A percentile compares a stretch with the other conserved stretches of the same genome.
Evolutionary conservation across 2,797 vertebrate genomes (phyloP).

Genomic region (Myotis vivesi): DNA sequence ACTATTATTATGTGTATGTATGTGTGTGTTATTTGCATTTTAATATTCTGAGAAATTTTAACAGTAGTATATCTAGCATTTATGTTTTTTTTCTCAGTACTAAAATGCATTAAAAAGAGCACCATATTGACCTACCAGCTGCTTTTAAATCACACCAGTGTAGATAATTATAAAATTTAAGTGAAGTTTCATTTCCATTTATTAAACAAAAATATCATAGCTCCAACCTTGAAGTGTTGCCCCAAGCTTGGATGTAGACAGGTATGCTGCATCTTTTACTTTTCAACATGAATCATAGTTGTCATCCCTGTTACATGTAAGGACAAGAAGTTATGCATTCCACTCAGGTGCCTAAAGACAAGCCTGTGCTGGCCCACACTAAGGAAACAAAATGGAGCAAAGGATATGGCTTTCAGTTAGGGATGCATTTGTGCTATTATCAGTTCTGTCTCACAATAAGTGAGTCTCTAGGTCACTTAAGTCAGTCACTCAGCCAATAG

Average conservation of each 20-base stretch:
- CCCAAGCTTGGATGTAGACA: constrained; percentile 33
- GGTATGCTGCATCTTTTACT: constrained; percentile 17
- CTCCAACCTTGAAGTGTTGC: constrained; percentile 52
- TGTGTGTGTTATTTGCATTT: neutral
- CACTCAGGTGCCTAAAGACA: constrained; percentile 26
- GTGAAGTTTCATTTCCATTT: constrained; percentile 62
- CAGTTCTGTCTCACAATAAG: neutral
- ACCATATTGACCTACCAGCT: constrained; percentile 70
- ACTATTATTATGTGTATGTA: neutral
- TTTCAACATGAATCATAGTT: constrained; percentile 54
- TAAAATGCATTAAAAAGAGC: constrained; percentile 56
- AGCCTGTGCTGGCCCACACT: constrained; percentile 42
- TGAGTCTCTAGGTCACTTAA: neutral
- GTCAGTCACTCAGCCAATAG: neutral
- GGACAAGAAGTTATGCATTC: constrained; percentile 50
- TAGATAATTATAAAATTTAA: constrained; percentile 68
- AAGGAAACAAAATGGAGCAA: constrained; percentile 25
- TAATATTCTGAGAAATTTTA: constrained; percentile 49
- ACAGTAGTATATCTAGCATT: constrained; percentile 29
- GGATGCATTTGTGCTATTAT: neutral
- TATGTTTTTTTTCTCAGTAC: constrained; percentile 53
- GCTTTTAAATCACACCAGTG: constrained; percentile 64
- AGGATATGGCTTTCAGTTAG: neutral
- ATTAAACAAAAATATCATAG: constrained; percentile 53
- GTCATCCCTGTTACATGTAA: constrained; percentile 34